Conservation (phyloP, 2,797 vertebrate genomes). For the Toxotes lorentzi region DNA sequence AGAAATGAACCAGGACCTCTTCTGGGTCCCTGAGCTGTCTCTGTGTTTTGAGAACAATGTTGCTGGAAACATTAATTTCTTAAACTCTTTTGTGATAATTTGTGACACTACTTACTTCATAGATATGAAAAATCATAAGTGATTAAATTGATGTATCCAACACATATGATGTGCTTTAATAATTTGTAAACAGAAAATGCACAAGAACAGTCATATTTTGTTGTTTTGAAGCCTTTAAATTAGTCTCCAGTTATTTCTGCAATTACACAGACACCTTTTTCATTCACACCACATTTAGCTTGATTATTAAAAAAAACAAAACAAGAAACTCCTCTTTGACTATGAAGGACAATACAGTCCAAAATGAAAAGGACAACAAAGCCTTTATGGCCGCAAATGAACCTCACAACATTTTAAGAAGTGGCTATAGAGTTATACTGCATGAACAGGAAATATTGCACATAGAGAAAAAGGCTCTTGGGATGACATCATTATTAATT, state of each 20-base stretch:
- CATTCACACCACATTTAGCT: slow-evolving; percentile 69
- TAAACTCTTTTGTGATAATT: background rate
- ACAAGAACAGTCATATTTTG: slow-evolving; percentile 73
- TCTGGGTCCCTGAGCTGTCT: slow-evolving; percentile 12
- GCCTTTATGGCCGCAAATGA: slow-evolving; percentile 61
- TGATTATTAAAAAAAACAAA: slow-evolving; percentile 34
- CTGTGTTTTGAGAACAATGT: background rate
- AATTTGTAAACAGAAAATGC: slow-evolving; percentile 73
- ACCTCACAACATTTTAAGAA: slow-evolving; percentile 56
- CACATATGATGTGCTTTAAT: slow-evolving; percentile 77
- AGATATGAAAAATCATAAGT: background rate
- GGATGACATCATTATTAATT: slow-evolving; percentile 82
- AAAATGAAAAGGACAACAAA: slow-evolving; percentile 62
- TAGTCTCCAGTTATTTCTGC: slow-evolving; percentile 66
- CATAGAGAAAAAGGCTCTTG: slow-evolving; percentile 77
- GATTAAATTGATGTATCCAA: slow-evolving; percentile 36
- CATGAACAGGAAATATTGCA: slow-evolving; percentile 75
- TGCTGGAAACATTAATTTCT: background rate
- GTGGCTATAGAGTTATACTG: slow-evolving; percentile 61
- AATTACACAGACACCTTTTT: slow-evolving; percentile 61
- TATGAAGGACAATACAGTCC: slow-evolving; percentile 57
- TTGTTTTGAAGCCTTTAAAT: slow-evolving; percentile 73
- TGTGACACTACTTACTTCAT: background rate
- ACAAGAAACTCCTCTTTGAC: slow-evolving; percentile 31
- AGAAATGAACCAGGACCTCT: slow-evolving; percentile 7